Percentiles rank a stretch among this genome's conserved stretches.
Conservation (phyloP, 1,140 invertebrate genomes). For the Apolygus lucorum region DNA sequence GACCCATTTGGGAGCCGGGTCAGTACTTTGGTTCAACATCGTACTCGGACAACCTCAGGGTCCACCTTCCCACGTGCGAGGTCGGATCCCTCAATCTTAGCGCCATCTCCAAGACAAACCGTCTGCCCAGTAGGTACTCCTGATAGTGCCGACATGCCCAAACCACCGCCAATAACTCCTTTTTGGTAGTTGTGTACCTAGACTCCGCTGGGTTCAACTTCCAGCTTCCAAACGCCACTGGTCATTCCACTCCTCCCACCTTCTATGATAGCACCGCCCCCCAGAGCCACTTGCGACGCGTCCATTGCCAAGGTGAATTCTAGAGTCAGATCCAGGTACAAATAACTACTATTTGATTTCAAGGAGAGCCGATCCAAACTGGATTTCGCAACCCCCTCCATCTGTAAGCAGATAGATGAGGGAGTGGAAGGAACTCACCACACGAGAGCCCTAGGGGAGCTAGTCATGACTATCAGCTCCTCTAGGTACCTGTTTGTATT, state of each 20-base stretch:
- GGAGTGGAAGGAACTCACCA: too few species aligned
- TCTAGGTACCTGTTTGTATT: too few species aligned
- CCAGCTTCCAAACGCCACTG: too few species aligned
- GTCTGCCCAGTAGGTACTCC: slow-evolving; percentile 35
- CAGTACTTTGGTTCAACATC: slow-evolving; percentile 26
- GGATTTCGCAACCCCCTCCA: too few species aligned
- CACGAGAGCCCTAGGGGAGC: too few species aligned
- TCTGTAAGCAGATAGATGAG: too few species aligned
- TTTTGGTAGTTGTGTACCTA: slow-evolving; percentile 41
- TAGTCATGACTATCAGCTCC: too few species aligned
- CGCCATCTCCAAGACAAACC: slow-evolving; percentile 39
- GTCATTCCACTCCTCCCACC: slow-evolving; percentile 28
- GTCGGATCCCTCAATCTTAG: slow-evolving; percentile 42
- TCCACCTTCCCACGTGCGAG: slow-evolving; percentile 31
- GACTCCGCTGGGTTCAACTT: slow-evolving; percentile 39
- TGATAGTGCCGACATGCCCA: slow-evolving; percentile 40
- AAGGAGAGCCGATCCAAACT: too few species aligned
- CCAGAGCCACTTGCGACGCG: slow-evolving; percentile 34
- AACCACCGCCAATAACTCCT: too few species aligned
- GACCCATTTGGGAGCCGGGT: slow-evolving; percentile 19
- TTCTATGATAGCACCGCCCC: slow-evolving; percentile 37
- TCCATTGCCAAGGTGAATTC: slow-evolving; percentile 36
- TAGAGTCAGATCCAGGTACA: slow-evolving; percentile 33
- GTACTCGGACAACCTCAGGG: slow-evolving; percentile 29
- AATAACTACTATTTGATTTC: too few species aligned